Percentiles rank a stretch among this genome's conserved stretches.
Conservation (phyloP, 2,113 vertebrate genomes). For the Protobothrops mucrosquamatus region DNA sequence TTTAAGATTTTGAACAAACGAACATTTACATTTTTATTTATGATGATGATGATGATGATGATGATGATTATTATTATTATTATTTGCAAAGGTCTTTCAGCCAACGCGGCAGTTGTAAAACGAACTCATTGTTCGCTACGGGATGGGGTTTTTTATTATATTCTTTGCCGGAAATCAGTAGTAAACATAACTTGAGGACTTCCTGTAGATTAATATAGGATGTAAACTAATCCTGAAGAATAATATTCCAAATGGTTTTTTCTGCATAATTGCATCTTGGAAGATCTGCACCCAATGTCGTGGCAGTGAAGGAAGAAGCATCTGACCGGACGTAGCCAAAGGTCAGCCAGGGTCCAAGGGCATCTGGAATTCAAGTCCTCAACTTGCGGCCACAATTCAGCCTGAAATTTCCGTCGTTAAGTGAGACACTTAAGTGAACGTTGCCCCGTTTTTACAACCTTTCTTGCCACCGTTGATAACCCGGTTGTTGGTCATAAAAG, state of each 20-base stretch:
- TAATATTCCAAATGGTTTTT: not conserved
- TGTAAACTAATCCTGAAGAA: not conserved
- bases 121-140: no score
- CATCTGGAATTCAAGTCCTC: not conserved
- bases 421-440: not conserved
- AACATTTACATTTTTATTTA: no score
- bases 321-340: not conserved
- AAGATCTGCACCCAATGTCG: not conserved
- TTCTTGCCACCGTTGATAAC: not conserved
- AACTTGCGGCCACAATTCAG: not conserved
- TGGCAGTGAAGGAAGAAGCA: not conserved
- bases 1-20: no score
- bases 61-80: no score
- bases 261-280: not conserved
- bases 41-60: no score
- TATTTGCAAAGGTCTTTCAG: no score
- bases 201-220: no score
- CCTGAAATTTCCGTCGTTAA: not conserved
- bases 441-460: not conserved
- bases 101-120: no score
- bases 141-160: no score
- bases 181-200: not conserved
- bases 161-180: not conserved
- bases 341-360: not conserved
- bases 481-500: not conserved